Base-by-base conservation (phyloP, 2,113 vertebrate species). In the Sinocyclocheilus rhinocerous region DNA sequence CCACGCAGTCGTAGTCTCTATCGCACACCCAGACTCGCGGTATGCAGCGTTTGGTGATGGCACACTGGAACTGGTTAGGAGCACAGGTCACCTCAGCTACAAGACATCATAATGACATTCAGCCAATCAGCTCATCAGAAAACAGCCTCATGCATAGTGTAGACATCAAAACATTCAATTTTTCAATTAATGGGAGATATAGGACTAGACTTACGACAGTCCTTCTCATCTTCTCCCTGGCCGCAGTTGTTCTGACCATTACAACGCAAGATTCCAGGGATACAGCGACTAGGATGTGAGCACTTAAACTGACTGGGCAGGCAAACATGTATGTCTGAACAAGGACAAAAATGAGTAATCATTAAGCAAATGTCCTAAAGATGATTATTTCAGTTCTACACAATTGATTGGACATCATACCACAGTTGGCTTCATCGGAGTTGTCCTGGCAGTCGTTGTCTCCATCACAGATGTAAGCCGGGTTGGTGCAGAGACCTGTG, bases 401-500 rank as follows among this genome's bases (percentile, higher is more conserved):
- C 29, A 78, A 15, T 12, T 55, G 67, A 2, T 4, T 13, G 39
- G 2, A 88, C 55, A 0, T 65, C 90, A 86, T 91, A 99, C 98
- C 97, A 0, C 98, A 99, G 92, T 99, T 99, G 92, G 97, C 96
- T 86, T 99, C 98, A 0, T 99, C 98, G 0, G 97, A 98, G 91
- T 96, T 97, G 94, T 99, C 98, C 92, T 99, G 97, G 90, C 98
- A 99, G 94, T 99, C 98, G 0, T 99, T 98, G 95, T 99, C 98
- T 1, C 98, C 98, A 0, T 99, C 98, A 3, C 98, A 99, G 95
- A 99, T 99, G 94, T 99, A 99, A 86, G 98, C 97, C 0, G 98
- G 98, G 94, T 99, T 99, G 36, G 98, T 99, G 93, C 98, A 99
- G 93, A 98, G 98, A 55, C 98, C 98, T 0, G 97, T 99, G 0